A percentile compares a stretch with the other conserved stretches of the same genome.
phyloP scores from a whole-genome alignment of 2,888 invertebrate species.

The Crocallis elinguaria region DNA sequence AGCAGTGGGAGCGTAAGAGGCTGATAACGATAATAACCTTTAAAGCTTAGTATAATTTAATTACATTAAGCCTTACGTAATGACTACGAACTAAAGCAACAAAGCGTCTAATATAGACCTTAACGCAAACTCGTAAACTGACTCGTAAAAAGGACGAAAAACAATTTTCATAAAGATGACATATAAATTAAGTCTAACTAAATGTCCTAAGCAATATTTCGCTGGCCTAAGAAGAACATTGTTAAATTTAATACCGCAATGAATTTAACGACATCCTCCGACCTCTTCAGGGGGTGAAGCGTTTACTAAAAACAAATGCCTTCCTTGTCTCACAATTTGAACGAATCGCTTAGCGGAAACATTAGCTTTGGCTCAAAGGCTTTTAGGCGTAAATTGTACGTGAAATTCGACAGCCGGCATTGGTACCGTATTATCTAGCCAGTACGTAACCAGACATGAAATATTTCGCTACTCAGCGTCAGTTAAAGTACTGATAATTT shows the following conservation, averaged over 20 bases:
- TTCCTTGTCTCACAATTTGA: slow-evolving; percentile 48
- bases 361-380: slow-evolving; percentile 78
- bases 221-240: slow-evolving; percentile 29
- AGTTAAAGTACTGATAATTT: too few species aligned
- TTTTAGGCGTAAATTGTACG: slow-evolving; percentile 79
- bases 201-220: slow-evolving; percentile 29
- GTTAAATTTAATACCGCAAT: slow-evolving; percentile 47
- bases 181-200: slow-evolving; percentile 31
- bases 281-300: slow-evolving; percentile 46
- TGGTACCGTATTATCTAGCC: slow-evolving; percentile 34
- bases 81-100: slow-evolving; percentile 3
- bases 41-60: too few species aligned
- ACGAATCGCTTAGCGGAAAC: slow-evolving; percentile 78
- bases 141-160: slow-evolving; percentile 25
- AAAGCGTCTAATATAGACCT: slow-evolving; percentile 27
- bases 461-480: too few species aligned
- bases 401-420: slow-evolving; percentile 75
- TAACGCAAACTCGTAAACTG: slow-evolving; percentile 21
- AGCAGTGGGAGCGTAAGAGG: too few species aligned
- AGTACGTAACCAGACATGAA: background rate
- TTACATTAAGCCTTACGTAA: too few species aligned
- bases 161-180: slow-evolving; percentile 32
- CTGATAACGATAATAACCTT: too few species aligned
- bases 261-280: slow-evolving; percentile 49
- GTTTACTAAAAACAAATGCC: slow-evolving; percentile 51